Base-by-base conservation (phyloP, 2,113 vertebrate genomes). In the Acinonyx jubatus region DNA sequence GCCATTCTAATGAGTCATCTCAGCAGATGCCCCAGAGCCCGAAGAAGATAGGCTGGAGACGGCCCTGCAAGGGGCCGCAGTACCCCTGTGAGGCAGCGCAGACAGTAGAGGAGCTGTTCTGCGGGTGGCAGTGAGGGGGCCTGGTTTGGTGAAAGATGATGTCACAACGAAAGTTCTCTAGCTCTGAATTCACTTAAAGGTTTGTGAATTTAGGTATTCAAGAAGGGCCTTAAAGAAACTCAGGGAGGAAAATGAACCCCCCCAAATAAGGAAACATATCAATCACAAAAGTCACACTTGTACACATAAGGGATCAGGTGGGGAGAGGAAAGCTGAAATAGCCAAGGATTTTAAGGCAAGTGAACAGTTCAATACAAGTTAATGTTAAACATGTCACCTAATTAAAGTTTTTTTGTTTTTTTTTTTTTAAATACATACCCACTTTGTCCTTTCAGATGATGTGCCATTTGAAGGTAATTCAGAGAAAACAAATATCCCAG, bases 391-490 rank as follows among this genome's bases (percentile, higher is more conserved):
- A 63, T 45, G 31, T 90, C 69, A 92, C 50, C 21, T 85, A 88
- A 95, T 4, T 88, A 50, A 91, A 91, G 23, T 2, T 48, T 73
- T 45, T 79, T 12, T 41, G 3, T 8, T 7, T 45, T 45, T 16
- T 65, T 80, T 82, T 50, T 50, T 80, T 82, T 50, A 36, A 66
- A 73, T 87, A 92, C 6, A 31, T 33, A 73, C 19, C 25, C 41
- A 82, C 16, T 96, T 92, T 89, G 50, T 89, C 25, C 83, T 94
- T 92, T 91, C 38, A 95, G 82, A 45, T 94, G 79, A 91, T 91
- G 31, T 65, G 76, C 18, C 48, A 96, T 69, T 89, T 94, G 74
- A 94, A 86, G 66, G 69, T 85, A 96, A 83, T 33, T 93, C 78
- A 82, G 27, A 86, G 89, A 76, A 89, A 92, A 76, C 7, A 73